phyloP scores from a whole-genome alignment of 1,140 invertebrate species.

The Grapholita molesta region DNA sequence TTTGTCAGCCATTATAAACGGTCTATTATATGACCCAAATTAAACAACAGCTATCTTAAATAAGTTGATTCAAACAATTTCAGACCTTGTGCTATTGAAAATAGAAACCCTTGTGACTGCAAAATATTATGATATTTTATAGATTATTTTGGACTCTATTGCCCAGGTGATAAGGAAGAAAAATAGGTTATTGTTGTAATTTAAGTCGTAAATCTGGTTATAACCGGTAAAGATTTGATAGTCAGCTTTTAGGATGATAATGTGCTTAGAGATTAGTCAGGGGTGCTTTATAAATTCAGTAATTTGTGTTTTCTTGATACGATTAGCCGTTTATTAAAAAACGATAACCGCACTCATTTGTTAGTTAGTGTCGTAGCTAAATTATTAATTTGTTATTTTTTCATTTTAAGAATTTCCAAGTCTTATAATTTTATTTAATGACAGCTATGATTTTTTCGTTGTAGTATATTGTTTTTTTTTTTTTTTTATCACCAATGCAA shows the following conservation, averaged over 20 bases:
- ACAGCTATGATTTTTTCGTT: too few relatives aligned
- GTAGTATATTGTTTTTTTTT: too few relatives aligned
- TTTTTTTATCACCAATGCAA: constrained; percentile 2
- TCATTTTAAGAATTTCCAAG: too few relatives aligned
- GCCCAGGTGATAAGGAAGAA: background rate
- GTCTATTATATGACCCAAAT: constrained; percentile 32
- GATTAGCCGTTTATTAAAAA: background rate
- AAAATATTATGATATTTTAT: background rate
- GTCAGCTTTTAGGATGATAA: background rate
- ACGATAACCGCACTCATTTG: too few relatives aligned
- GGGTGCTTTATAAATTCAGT: background rate
- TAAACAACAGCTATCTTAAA: constrained; percentile 15
- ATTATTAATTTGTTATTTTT: too few relatives aligned
- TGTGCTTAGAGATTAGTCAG: background rate
- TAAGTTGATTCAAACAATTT: background rate
- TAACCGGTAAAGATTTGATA: background rate
- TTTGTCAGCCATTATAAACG: constrained; percentile 43
- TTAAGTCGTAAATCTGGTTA: constrained; percentile 2
- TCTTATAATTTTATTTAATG: too few relatives aligned
- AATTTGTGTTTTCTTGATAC: background rate
- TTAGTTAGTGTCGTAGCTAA: too few relatives aligned
- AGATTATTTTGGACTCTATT: background rate
- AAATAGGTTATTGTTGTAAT: background rate
- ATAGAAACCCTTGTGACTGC: background rate
- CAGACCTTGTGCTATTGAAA: constrained; percentile 11